Percentiles rank a stretch among this genome's conserved stretches.
phyloP scores from a whole-genome alignment of 2,797 vertebrate genomes.

The Centropyge bicolor region DNA sequence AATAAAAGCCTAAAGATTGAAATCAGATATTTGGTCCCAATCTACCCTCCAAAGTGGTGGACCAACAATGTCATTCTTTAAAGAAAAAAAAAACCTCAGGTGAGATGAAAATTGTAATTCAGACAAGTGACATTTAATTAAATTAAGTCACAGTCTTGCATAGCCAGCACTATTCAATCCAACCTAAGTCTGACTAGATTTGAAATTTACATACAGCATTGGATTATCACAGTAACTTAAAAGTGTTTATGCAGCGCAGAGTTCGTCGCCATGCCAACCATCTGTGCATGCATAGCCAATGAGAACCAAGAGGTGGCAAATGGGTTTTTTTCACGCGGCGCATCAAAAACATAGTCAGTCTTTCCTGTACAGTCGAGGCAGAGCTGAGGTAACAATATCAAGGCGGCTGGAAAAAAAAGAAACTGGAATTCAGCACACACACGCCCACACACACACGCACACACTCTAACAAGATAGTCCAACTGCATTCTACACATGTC shows the following conservation, averaged over 20 bases:
- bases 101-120: background rate
- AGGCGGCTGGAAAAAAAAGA: slow-evolving; percentile 14
- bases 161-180: background rate
- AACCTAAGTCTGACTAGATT: background rate
- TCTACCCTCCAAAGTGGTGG: background rate
- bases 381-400: slow-evolving; percentile 11
- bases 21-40: too few species aligned
- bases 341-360: background rate
- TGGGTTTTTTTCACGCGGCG: slow-evolving; percentile 10
- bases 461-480: slow-evolving; percentile 44
- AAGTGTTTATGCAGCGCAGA: background rate
- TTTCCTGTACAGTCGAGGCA: background rate
- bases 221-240: background rate
- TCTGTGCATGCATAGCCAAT: background rate
- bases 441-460: slow-evolving; percentile 9
- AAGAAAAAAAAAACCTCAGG: background rate
- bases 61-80: background rate
- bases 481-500: slow-evolving; percentile 58
- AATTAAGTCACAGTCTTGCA: background rate
- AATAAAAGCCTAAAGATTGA: too few species aligned
- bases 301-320: background rate
- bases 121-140: background rate
- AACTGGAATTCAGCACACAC: slow-evolving; percentile 11
- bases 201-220: background rate
- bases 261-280: slow-evolving; percentile 6